phyloP scores from a whole-genome alignment of 1,140 invertebrate genomes.

The Cydia strobilella region DNA sequence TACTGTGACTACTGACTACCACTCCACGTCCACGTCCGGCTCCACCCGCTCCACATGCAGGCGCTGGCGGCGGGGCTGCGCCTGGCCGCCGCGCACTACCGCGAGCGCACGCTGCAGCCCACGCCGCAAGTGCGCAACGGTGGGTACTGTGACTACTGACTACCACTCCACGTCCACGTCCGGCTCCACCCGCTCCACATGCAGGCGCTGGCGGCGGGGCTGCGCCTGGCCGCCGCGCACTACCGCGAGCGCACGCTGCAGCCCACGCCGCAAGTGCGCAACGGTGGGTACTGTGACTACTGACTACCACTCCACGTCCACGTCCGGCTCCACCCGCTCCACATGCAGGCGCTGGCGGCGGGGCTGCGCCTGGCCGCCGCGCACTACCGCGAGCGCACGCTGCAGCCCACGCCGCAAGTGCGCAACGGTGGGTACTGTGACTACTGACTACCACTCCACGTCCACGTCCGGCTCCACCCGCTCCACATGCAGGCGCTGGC shows the following conservation, averaged over 20 bases:
- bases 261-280: conserved; percentile 90
- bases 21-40: too few relatives aligned
- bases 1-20: neutral
- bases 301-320: too few relatives aligned
- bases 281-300: conserved; percentile 45
- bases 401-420: conserved; percentile 95
- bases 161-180: too few relatives aligned
- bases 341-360: conserved; percentile 94
- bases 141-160: conserved; percentile 35
- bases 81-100: conserved; percentile 93
- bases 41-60: conserved; percentile 82
- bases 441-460: too few relatives aligned
- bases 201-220: conserved; percentile 94
- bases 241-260: conserved; percentile 91
- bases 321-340: too few relatives aligned
- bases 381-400: conserved; percentile 89
- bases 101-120: conserved; percentile 90
- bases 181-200: conserved; percentile 66
- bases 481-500: conserved; percentile 91
- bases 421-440: conserved; percentile 52
- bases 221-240: conserved; percentile 94
- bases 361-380: conserved; percentile 94
- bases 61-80: conserved; percentile 95
- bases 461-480: too few relatives aligned
- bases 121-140: conserved; percentile 88